Base-by-base conservation (phyloP, 2,888 invertebrate genomes). In the Fissipunctia ypsillon region DNA sequence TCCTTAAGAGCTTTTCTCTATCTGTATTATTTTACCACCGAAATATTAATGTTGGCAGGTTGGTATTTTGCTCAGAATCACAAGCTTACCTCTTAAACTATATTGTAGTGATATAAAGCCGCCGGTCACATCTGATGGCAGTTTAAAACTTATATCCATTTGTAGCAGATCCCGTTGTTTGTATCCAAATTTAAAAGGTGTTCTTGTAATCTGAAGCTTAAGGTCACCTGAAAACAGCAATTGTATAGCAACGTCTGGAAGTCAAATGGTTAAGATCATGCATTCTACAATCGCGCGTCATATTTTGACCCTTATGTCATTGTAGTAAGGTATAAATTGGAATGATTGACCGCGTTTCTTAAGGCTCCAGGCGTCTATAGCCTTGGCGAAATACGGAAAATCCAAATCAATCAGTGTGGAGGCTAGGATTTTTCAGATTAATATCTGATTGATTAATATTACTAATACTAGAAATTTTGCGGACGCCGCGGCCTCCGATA, bases 101-200 rank as follows among this genome's bases (percentile, higher is more conserved):
- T 41, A 14, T 12, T 6, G 5, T n/a, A 72, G 10, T 0, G 35
- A 16, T 25, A 59, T 45, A 50, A 12, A 7, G 1, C 72, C 72
- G 1, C 9, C 6, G 16, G 16, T 25, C 22, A 35, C 59, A 35
- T 59, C n/a, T 10, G 31, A 22, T 50, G 72, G 4, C 25, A 72
- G 5, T 59, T 59, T 72, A 31, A 72, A 59, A 25, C 10, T 25
- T 41, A 72, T 22, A 43, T 59, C 16, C 50, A 72, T 50, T 22
- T 43, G 28, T 9, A 72, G 7, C 0, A 16, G 6, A 22, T 50
- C 10, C 0, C 2, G 10, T 1, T 25, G 12, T 3, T 5, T 1
- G 25, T 59, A 50, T 22, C 3, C 59, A 72, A 72, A 72, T 35
- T 41, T 4, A 50, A 50, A 43, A 35, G 25, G 31, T 35, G 25